Evolutionary conservation across 2,113 vertebrate genomes (phyloP), one percentile per base, ranked within the genome.

Genomic region (Scomber scombrus): DNA sequence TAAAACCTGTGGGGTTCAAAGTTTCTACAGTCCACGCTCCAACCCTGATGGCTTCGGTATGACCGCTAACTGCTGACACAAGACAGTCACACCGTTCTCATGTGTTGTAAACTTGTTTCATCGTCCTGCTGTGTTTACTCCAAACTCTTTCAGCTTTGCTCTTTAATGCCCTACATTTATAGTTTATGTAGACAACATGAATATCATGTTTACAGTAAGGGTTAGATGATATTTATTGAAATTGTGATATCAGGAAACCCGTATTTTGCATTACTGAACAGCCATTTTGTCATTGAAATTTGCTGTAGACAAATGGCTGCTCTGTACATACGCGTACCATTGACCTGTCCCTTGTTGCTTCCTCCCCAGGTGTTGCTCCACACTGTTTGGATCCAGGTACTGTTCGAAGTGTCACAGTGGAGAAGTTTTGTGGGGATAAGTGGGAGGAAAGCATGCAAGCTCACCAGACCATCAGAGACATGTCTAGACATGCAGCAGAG

Each of bases 1-100:
- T 92, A 99, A 97, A 93, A 96, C 87, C n/a, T 99, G 98, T 15
- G 97, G 98, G 0, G 97, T 99, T 56, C 97, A 99, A 92, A 99
- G 98, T 92, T 99, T 99, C 93, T 98, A 97, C 84, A 96, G 93
- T 0, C 98, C 98, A 14, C 96, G 97, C 72, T 99, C 98, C 31
- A 99, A 98, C 89, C 97, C 97, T 0, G 96, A 97, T 18, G 97
- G 97, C 80, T 98, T 96, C 3, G 97, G 97, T 95, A 91, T 2
- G 81, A 75, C 2, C 11, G 0, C 21, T 11, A 18, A 11, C 15
- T 54, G 52, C 26, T 67, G 55, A 63, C 81, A 79, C 62, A 13
- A 29, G 60, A 54, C 70, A 12, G 2, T 57, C 51, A 70, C 71
- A 67, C n/a, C 5, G 8, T 3, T 49, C 34, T 67, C 40, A 56